Evolutionary conservation across 2,797 vertebrate species (phyloP), one percentile per base, ranked within the genome.

Genomic region (Paedocypris micromegethes): DNA sequence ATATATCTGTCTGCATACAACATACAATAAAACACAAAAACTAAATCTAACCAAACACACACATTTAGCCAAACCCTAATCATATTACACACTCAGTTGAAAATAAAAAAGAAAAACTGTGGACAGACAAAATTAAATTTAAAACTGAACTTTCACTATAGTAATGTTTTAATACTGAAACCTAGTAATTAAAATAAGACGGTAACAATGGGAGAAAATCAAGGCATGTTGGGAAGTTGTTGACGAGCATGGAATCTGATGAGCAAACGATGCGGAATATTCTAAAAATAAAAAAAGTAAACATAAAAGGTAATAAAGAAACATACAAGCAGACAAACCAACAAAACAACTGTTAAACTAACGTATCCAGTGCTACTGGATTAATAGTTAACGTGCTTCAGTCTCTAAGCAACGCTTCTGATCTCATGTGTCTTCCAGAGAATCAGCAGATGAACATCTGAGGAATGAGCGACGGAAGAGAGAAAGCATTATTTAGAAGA

Each of bases 401-500:
- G 72, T 70, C 63, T 55, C 62, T 56, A 59, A 72, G 72, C 69
- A 66, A 70, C 66, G 42, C 58, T 53, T 76, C 6, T 39, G 53
- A 40, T 41, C 57, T 41, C 43, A 66, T 54, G 72, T 78, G 72
- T 70, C 47, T 50, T 7, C 59, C 69, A 66, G 3, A 66, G 71
- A 72, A 66, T 49, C 70, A 48, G 51, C 49, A 40, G 42, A 50
- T 37, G 48, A 62, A 56, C 42, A 40, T 6, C 47, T 59, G 45
- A 70, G 68, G 57, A 9, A 70, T 60, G 48, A 23, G 65, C 59
- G 50, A 42, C 55, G 68, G 78, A 79, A 83, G 77, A 80, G 78
- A 78, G 73, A 81, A 72, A 74, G 75, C 72, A 79, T 82, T 78
- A 74, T 79, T 73, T 57, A 78, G 53, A 67, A 62, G 23, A 74